Percentiles rank a stretch among this genome's conserved stretches.
phyloP scores from a whole-genome alignment of 2,888 invertebrate species.

The Desoria tigrina region DNA sequence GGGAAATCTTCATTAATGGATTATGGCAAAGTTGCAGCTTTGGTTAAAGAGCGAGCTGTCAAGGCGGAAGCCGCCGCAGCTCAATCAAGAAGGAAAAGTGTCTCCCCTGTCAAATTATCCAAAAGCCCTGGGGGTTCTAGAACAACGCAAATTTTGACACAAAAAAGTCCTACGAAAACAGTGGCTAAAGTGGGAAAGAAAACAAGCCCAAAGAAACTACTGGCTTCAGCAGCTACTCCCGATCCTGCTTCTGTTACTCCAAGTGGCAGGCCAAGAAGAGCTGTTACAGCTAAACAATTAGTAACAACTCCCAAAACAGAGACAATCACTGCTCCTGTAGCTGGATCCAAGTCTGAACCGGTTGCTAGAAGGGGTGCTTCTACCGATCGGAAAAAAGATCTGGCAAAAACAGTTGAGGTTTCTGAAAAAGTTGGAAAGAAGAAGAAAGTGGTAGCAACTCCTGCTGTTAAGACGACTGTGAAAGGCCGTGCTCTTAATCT shows the following conservation, averaged over 20 bases:
- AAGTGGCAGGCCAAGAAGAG: conserved; percentile 4
- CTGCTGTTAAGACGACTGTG: neutral
- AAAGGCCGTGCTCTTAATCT: conserved; percentile 8
- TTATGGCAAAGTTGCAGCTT: conserved; percentile 49
- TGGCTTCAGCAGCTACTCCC: conserved; percentile 7
- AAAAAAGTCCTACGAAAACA: conserved; percentile 13
- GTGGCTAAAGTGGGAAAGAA: conserved; percentile 30
- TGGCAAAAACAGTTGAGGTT: neutral
- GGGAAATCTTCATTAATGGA: conserved; percentile 23
- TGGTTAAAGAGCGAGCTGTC: conserved; percentile 51
- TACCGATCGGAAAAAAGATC: neutral
- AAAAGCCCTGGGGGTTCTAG: neutral
- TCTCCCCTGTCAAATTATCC: conserved; percentile 36
- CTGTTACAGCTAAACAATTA: conserved; percentile 26
- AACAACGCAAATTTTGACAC: neutral
- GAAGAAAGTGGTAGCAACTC: conserved; percentile 7
- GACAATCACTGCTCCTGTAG: neutral
- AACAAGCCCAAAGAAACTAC: conserved; percentile 22
- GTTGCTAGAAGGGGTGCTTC: neutral
- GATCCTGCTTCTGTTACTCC: neutral
- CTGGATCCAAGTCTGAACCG: conserved; percentile 14
- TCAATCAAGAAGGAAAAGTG: conserved; percentile 28
- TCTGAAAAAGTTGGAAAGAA: neutral
- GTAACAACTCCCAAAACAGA: conserved; percentile 5
- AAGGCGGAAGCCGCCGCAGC: conserved; percentile 33